Conservation (phyloP, 2,888 invertebrate genomes). For the Ischnura elegans region DNA sequence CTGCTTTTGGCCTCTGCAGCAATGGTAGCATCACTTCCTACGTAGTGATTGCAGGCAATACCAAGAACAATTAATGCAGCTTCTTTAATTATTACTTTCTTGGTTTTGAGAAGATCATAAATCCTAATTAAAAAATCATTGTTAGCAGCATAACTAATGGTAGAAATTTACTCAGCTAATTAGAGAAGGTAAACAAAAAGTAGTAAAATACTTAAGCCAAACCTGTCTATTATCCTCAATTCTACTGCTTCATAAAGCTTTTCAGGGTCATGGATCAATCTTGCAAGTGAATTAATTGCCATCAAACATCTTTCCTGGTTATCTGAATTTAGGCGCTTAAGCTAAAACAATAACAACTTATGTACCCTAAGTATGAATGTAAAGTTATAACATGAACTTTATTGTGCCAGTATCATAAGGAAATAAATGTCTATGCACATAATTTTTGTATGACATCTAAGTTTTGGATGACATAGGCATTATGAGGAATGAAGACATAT, state of each 20-base stretch:
- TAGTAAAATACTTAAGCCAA: too few relatives aligned
- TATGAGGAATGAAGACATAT: too few relatives aligned
- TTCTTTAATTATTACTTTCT: background rate
- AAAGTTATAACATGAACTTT: too few relatives aligned
- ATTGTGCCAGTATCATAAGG: too few relatives aligned
- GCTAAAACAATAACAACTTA: background rate
- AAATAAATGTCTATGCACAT: too few relatives aligned
- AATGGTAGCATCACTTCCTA: conserved; percentile 25
- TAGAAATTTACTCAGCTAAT: too few relatives aligned
- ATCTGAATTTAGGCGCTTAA: background rate
- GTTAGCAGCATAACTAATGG: background rate
- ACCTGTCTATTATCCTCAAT: conserved; percentile 20
- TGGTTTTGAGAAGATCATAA: background rate
- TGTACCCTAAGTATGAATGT: background rate
- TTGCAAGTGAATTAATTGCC: conserved; percentile 4
- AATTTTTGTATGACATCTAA: too few relatives aligned
- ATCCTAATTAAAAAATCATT: conserved; percentile 5
- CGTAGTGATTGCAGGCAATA: conserved; percentile 40
- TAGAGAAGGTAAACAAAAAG: background rate
- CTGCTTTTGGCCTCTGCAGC: conserved; percentile 1
- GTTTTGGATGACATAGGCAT: too few relatives aligned
- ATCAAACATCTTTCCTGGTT: background rate
- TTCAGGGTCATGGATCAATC: conserved; percentile 35
- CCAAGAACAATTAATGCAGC: conserved; percentile 42
- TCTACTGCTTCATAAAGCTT: conserved; percentile 39